A percentile compares a stretch with the other conserved stretches of the same genome.
Evolutionary conservation across 30 jellyfish, hydroid and myxozoan species (phyloP).

Genomic region (Sanderia malayensis): DNA sequence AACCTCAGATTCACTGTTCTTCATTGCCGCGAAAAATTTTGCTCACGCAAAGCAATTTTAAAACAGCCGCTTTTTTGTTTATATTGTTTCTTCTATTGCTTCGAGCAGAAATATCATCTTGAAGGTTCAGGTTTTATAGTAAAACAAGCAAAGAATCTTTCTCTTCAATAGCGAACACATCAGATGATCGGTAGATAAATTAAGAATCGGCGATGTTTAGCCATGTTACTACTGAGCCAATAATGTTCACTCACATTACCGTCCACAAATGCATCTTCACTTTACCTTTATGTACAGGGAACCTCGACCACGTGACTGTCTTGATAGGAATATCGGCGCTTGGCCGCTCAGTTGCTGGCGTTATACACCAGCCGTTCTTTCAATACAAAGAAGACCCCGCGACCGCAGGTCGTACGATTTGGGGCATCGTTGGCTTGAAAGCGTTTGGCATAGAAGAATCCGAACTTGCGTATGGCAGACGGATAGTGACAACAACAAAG

Average conservation of each 20-base stretch:
- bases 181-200: too few species aligned
- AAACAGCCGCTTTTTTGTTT: too few species aligned
- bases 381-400: slow-evolving; percentile 33
- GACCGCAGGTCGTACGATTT: slow-evolving; percentile 75
- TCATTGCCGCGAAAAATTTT: too few species aligned
- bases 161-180: too few species aligned
- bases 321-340: slow-evolving; percentile 90
- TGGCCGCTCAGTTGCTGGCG: slow-evolving; percentile 99
- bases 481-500: slow-evolving; percentile 81
- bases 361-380: slow-evolving; percentile 92
- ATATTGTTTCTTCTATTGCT: too few species aligned
- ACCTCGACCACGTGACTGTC: slow-evolving; percentile 91
- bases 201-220: too few species aligned
- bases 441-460: slow-evolving; percentile 69
- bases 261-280: background rate
- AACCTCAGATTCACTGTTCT: slow-evolving; percentile 8
- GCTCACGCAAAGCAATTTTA: too few species aligned
- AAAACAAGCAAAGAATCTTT: too few species aligned
- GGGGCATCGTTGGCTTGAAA: slow-evolving; percentile 94
- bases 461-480: slow-evolving; percentile 64
- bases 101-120: too few species aligned
- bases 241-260: background rate
- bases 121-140: too few species aligned
- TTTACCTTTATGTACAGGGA: slow-evolving; percentile 37
- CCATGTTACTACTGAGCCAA: too few species aligned